phyloP scores from a whole-genome alignment of 2,888 invertebrate genomes.

The Drosophila fulvimacula region DNA sequence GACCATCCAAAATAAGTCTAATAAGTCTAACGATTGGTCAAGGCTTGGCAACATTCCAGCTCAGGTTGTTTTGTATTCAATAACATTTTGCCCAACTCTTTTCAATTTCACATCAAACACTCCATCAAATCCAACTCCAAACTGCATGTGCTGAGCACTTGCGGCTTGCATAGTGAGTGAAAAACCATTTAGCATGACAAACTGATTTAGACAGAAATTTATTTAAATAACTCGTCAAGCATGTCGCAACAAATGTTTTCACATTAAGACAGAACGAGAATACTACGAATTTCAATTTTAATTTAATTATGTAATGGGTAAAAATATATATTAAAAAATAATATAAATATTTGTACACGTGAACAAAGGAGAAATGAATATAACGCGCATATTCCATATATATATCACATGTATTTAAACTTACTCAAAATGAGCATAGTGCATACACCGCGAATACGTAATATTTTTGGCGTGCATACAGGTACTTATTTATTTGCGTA shows the following conservation, averaged over 20 bases:
- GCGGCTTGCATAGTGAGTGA: too few species aligned
- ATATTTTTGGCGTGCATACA: slow-evolving; percentile 1
- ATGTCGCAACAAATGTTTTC: background rate
- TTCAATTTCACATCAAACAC: background rate
- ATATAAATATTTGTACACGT: too few species aligned
- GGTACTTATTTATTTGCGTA: background rate
- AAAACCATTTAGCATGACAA: background rate
- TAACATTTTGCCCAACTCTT: background rate
- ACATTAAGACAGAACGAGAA: background rate
- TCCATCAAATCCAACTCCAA: background rate
- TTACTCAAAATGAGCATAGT: background rate
- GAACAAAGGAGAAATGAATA: background rate
- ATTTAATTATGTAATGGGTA: background rate
- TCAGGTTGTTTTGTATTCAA: background rate
- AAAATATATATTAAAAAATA: background rate
- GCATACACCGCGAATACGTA: slow-evolving; percentile 22
- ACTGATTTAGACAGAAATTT: background rate
- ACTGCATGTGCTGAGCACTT: background rate
- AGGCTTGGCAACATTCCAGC: background rate
- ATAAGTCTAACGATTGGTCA: slow-evolving; percentile 51
- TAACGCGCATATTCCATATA: slow-evolving; percentile 20
- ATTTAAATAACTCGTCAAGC: background rate
- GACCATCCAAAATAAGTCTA: background rate
- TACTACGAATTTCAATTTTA: background rate
- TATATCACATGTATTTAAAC: background rate